Base-by-base conservation (phyloP, 2,888 invertebrate genomes). In the Coecobrya sp. region DNA sequence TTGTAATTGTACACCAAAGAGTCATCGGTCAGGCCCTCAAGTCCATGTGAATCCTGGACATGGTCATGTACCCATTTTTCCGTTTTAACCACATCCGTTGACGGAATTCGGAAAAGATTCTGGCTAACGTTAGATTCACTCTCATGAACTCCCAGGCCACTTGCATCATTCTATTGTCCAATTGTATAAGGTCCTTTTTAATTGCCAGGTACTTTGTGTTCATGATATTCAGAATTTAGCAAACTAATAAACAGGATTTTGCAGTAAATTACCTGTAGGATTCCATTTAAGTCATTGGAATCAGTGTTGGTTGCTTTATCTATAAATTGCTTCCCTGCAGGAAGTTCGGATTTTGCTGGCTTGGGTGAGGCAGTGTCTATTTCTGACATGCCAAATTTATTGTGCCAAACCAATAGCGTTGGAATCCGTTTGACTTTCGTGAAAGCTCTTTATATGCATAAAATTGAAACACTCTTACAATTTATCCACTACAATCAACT, bases 81-180 rank as follows among this genome's bases (percentile, higher is more conserved):
- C 10, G 88, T 92, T 86, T 82, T 81, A 19, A 82, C 13, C 16
- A 92, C 87, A 45, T 93, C 88, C 5, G 93, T 93, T 4, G 92
- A 90, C 25, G 93, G 93, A 30, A 93, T 91, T 4, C 92, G 65
- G 62, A 93, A 93, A 25, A 79, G 5, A 45, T 55, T 11, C 8
- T 73, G 73, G 19, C 22, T 11, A 45, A 22, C 8, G 2, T 8
- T 30, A 0, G 81, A 30, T n/a, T 55, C 49, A 49, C 16, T 65
- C 5, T 19, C 7, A 3, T 70, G 70, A 19, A 76, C 25, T n/a
- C n/a, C n/a, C n/a, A n/a, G n/a, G n/a, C n/a, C n/a, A n/a, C n/a
- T n/a, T n/a, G n/a, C n/a, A 8, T 68, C 68, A 13, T 3, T 16
- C 68, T 16, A 13, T 30, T 30, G 1, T 42, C 16, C 30, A 68